phyloP scores from a whole-genome alignment of 37 sponge, comb jelly and placozoan genomes.

The Agelas oroides region DNA sequence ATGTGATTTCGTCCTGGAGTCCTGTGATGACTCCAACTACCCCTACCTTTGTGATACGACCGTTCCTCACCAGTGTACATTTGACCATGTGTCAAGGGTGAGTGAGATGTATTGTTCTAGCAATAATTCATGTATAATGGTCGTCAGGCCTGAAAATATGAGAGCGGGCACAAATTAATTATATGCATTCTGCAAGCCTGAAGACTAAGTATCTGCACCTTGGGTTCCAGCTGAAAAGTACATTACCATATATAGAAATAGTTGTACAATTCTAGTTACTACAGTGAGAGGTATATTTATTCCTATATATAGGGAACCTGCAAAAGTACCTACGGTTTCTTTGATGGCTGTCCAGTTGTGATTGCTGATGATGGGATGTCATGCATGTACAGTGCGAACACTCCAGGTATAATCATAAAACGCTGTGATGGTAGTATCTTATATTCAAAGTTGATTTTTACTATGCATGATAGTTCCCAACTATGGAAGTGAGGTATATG shows the following conservation, averaged over 20 bases:
- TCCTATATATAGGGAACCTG: slow-evolving; percentile 18
- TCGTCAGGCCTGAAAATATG: too few relatives aligned
- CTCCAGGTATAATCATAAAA: background rate
- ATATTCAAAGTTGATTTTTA: background rate
- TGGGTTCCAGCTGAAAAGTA: too few relatives aligned
- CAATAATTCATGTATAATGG: too few relatives aligned
- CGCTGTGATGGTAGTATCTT: too few relatives aligned
- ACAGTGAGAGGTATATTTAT: too few relatives aligned
- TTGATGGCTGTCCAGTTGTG: slow-evolving; percentile 40
- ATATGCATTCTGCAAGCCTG: too few relatives aligned
- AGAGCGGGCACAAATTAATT: too few relatives aligned
- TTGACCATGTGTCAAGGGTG: slow-evolving; percentile 17
- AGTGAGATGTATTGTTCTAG: background rate
- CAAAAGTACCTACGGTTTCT: background rate
- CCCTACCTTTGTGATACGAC: slow-evolving; percentile 36
- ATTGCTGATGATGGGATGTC: background rate
- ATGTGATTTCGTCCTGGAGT: slow-evolving; percentile 38
- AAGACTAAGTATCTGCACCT: too few relatives aligned
- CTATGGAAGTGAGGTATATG: background rate
- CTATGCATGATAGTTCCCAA: background rate
- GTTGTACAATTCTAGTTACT: too few relatives aligned
- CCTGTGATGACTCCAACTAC: slow-evolving; percentile 3
- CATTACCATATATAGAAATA: too few relatives aligned
- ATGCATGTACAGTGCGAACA: background rate
- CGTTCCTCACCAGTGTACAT: background rate